A percentile compares a stretch with the other conserved stretches of the same genome.
phyloP scores from a whole-genome alignment of 2,113 vertebrate genomes.

The Menura novaehollandiae region DNA sequence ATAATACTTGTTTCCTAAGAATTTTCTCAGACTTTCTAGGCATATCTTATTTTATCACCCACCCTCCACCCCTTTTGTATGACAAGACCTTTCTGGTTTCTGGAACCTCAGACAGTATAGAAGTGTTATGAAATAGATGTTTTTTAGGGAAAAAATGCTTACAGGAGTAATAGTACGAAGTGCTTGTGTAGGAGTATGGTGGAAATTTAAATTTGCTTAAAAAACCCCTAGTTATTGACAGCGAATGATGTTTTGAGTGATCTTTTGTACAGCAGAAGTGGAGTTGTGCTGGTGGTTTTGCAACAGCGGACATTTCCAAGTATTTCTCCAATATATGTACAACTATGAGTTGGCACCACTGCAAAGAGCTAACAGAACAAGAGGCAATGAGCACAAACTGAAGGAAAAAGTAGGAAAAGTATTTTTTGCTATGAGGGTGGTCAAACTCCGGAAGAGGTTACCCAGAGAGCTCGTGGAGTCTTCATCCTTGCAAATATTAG shows the following conservation, averaged over 20 bases:
- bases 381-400: background rate
- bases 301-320: background rate
- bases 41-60: background rate
- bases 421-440: background rate
- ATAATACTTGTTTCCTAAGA: background rate
- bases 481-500: background rate
- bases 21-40: background rate
- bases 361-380: background rate
- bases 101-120: background rate
- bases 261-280: background rate
- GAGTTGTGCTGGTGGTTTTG: background rate
- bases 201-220: slow-evolving; percentile 31
- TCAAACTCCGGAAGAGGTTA: background rate
- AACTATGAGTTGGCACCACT: background rate
- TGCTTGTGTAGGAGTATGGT: slow-evolving; percentile 2
- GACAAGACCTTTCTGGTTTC: background rate
- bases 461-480: background rate
- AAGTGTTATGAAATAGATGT: background rate
- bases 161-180: slow-evolving; percentile 5
- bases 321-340: background rate
- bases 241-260: background rate
- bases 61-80: background rate
- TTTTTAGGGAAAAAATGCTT: background rate
- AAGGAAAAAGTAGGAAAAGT: background rate
- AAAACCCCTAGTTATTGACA: background rate